phyloP scores from a whole-genome alignment of 2,113 vertebrate species.

The Peromyscus californicus region DNA sequence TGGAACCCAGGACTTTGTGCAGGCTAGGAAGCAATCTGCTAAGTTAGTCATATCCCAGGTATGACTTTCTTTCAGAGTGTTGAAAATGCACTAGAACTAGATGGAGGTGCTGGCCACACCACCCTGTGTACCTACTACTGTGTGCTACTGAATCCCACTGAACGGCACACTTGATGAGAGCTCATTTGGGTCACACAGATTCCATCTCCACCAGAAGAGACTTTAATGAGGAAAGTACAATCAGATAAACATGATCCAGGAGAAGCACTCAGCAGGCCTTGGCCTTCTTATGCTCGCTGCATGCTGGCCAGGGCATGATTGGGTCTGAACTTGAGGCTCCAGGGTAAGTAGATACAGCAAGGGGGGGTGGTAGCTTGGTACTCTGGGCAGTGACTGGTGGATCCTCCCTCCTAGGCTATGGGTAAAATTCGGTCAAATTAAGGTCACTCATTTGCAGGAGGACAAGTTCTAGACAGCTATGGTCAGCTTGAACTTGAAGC shows the following conservation, averaged over 20 bases:
- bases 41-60: not conserved
- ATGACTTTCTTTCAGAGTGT: not conserved
- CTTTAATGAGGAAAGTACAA: not conserved
- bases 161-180: accelerated
- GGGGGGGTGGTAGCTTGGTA: not conserved
- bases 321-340: not conserved
- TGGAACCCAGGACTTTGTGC: not conserved
- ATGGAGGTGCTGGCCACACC: not conserved
- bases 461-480: accelerated
- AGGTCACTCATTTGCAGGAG: accelerated
- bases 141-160: accelerated
- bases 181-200: accelerated
- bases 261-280: accelerated
- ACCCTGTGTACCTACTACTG: accelerated
- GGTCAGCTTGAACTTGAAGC: not conserved
- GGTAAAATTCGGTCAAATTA: not conserved
- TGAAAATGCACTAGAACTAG: accelerated
- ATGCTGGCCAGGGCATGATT: not conserved
- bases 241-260: accelerated
- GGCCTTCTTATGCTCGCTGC: not conserved
- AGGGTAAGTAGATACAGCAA: too few species aligned
- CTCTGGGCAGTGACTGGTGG: not conserved
- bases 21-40: not conserved
- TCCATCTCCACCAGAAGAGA: not conserved
- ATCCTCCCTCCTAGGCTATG: not conserved